Percentiles rank a stretch among this genome's conserved stretches.
Conservation (phyloP, 2,113 vertebrate species). For the Gorsachius goisagi region DNA sequence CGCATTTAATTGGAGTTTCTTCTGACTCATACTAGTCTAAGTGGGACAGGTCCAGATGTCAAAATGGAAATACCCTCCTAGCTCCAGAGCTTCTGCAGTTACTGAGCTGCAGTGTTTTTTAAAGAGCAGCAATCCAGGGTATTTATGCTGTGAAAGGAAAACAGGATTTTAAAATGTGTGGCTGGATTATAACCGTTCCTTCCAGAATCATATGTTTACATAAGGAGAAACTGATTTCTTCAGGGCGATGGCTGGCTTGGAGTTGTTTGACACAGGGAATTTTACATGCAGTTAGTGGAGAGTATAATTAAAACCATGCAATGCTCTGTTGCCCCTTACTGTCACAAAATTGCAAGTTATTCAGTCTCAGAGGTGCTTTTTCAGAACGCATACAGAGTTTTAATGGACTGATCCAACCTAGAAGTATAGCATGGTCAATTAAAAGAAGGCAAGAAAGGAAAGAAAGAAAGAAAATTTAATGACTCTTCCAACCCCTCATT, state of each 20-base stretch:
- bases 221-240: constrained; percentile 44
- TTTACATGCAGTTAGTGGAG: not conserved
- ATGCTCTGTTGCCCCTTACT: constrained; percentile 22
- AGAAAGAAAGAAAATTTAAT: not conserved
- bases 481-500: not conserved
- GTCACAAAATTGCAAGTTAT: constrained; percentile 41
- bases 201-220: constrained; percentile 43
- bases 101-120: not conserved
- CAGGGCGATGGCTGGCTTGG: constrained; percentile 8
- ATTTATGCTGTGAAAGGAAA: not conserved
- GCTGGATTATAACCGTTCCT: constrained; percentile 19
- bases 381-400: constrained; percentile 4
- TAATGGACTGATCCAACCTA: not conserved
- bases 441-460: not conserved
- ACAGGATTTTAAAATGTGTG: not conserved
- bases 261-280: not conserved
- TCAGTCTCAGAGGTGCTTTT: constrained; percentile 15
- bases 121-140: not conserved
- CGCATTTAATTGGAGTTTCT: not conserved
- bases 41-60: rapidly evolving
- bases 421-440: not conserved
- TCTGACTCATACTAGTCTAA: not conserved
- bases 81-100: not conserved
- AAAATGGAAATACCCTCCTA: not conserved
- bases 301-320: constrained; percentile 62